Conservation (phyloP, 2,113 vertebrate species). For the Actenoides hombroni region DNA sequence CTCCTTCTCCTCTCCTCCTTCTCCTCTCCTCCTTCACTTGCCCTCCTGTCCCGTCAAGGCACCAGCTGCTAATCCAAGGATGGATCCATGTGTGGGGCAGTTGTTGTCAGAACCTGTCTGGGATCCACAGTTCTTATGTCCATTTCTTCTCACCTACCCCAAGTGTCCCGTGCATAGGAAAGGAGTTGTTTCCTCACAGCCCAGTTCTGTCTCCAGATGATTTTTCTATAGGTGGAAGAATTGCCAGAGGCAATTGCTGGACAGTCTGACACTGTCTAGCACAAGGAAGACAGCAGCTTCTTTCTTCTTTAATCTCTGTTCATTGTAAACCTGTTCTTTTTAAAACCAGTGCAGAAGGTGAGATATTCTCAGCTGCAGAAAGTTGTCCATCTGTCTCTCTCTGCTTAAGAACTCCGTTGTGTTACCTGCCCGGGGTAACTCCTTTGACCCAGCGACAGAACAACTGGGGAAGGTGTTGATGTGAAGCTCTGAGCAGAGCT, state of each 20-base stretch:
- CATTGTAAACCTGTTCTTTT: not conserved
- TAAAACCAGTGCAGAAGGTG: not conserved
- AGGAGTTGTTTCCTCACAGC: not conserved
- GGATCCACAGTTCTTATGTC: not conserved
- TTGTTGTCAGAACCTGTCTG: not conserved
- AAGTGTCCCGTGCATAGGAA: not conserved
- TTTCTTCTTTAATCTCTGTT: not conserved
- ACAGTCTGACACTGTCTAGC: not conserved
- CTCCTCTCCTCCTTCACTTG: not conserved
- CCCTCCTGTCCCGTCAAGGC: not conserved
- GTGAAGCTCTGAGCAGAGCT: not conserved
- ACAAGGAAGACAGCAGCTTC: not conserved
- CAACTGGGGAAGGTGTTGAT: not conserved
- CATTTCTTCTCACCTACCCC: not conserved
- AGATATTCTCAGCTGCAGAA: not conserved
- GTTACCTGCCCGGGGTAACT: not conserved
- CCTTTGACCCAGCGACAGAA: not conserved
- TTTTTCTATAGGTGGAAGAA: not conserved
- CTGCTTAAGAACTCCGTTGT: rapidly evolving
- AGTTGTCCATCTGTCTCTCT: not conserved
- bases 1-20: not conserved
- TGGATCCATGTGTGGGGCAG: not conserved
- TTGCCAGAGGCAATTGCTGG: not conserved
- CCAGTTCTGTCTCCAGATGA: not conserved
- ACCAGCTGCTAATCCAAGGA: not conserved